phyloP scores from a whole-genome alignment of 2,797 vertebrate genomes.

The Euthynnus affinis region DNA sequence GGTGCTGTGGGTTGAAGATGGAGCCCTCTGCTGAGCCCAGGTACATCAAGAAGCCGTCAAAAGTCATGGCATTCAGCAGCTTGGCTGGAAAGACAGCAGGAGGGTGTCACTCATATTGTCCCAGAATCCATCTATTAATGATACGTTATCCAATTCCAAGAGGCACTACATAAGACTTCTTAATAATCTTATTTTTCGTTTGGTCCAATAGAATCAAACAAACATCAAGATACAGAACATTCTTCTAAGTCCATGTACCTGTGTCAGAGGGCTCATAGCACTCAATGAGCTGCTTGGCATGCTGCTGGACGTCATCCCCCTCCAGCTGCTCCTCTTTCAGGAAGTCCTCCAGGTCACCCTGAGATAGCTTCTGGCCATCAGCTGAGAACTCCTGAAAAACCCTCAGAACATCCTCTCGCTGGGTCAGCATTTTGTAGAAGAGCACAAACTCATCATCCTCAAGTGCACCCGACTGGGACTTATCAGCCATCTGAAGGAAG shows the following conservation, averaged over 20 bases:
- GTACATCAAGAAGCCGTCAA: constrained; percentile 95
- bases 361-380: constrained; percentile 91
- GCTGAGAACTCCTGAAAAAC: constrained; percentile 91
- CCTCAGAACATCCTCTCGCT: constrained; percentile 90
- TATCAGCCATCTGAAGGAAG: constrained; percentile 88
- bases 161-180: not conserved
- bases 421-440: constrained; percentile 95
- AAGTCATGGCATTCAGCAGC: constrained; percentile 88
- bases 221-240: not conserved
- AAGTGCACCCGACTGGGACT: constrained; percentile 89
- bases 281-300: constrained; percentile 89
- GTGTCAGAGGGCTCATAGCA: constrained; percentile 92
- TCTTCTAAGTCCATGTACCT: constrained; percentile 76
- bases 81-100: constrained; percentile 83
- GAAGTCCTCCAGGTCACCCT: constrained; percentile 91
- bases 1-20: constrained; percentile 86
- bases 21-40: constrained; percentile 92
- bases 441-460: constrained; percentile 95
- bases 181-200: not conserved
- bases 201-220: not conserved
- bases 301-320: constrained; percentile 73
- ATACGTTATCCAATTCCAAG: not conserved
- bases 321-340: constrained; percentile 91
- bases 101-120: not conserved
- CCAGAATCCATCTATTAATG: too few relatives aligned